A percentile compares a stretch with the other conserved stretches of the same genome.
Evolutionary conservation across 2,888 invertebrate genomes (phyloP).

Genomic region (Epiperipatus broadwayi): DNA sequence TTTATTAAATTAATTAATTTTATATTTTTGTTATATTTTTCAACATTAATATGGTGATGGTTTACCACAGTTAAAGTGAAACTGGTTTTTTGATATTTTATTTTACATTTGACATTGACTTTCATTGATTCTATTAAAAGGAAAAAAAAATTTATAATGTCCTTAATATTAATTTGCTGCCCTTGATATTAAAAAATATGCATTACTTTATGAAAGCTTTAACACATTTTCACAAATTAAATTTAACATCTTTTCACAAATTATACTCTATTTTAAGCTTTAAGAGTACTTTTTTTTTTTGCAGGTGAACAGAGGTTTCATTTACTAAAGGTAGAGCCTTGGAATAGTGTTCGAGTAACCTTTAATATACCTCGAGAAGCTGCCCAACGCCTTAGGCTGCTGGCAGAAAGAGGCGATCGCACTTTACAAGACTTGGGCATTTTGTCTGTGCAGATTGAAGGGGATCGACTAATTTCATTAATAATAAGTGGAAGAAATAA

Average conservation of each 20-base stretch:
- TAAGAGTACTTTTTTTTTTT: slow-evolving; percentile 18
- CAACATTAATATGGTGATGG: too few relatives aligned
- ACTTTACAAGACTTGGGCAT: slow-evolving; percentile 78
- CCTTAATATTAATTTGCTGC: too few relatives aligned
- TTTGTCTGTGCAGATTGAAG: slow-evolving; percentile 72
- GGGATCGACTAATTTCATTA: slow-evolving; percentile 27
- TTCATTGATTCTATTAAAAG: too few relatives aligned
- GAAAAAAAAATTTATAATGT: too few relatives aligned
- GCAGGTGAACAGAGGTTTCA: slow-evolving; percentile 36
- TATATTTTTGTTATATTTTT: too few relatives aligned
- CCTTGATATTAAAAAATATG: too few relatives aligned
- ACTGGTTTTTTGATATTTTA: too few relatives aligned
- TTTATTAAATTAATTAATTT: too few relatives aligned
- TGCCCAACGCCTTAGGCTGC: slow-evolving; percentile 66
- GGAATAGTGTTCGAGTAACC: slow-evolving; percentile 93
- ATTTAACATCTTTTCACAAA: not conserved
- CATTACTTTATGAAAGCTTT: too few relatives aligned
- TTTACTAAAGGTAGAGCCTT: slow-evolving; percentile 75
- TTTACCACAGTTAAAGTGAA: too few relatives aligned
- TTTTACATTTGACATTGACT: too few relatives aligned
- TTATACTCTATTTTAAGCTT: not conserved
- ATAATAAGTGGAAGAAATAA: slow-evolving; percentile 5
- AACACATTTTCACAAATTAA: too few relatives aligned
- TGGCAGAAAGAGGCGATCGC: slow-evolving; percentile 74
- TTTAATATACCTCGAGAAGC: slow-evolving; percentile 92